Percentiles rank a stretch among this genome's conserved stretches.
phyloP scores from a whole-genome alignment of 2,888 invertebrate species.

The Adineta ricciae region DNA sequence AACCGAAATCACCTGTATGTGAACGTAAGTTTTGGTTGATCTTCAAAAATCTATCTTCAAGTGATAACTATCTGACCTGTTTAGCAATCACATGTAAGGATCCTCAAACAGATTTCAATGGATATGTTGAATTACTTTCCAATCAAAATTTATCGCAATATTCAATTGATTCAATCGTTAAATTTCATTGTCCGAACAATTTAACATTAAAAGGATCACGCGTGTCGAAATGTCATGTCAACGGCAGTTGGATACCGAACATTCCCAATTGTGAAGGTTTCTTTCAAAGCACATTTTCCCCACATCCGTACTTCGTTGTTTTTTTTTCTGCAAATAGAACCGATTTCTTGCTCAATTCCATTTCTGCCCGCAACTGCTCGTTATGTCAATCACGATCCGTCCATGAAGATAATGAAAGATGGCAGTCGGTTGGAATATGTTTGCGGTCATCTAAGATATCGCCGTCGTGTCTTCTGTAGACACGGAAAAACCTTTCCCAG shows the following conservation, averaged over 20 bases:
- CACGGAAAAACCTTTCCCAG: background rate
- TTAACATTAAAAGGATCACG: background rate
- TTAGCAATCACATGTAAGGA: background rate
- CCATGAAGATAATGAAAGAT: background rate
- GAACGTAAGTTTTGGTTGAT: background rate
- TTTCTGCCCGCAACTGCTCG: background rate
- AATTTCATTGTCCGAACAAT: background rate
- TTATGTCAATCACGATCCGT: background rate
- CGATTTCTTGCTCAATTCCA: background rate
- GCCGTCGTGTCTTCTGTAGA: background rate
- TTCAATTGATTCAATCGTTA: background rate
- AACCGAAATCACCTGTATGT: background rate
- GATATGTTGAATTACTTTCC: background rate
- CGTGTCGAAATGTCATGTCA: background rate
- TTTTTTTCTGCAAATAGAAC: background rate
- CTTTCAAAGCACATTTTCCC: background rate
- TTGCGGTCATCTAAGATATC: background rate
- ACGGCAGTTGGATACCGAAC: background rate
- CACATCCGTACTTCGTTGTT: background rate
- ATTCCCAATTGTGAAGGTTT: background rate
- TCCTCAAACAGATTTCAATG: background rate
- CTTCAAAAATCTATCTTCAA: background rate
- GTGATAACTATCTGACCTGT: background rate
- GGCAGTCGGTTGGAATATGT: background rate
- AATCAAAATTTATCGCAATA: background rate